Conservation (phyloP, 2,113 vertebrate species). For the Istiophorus platypterus region DNA sequence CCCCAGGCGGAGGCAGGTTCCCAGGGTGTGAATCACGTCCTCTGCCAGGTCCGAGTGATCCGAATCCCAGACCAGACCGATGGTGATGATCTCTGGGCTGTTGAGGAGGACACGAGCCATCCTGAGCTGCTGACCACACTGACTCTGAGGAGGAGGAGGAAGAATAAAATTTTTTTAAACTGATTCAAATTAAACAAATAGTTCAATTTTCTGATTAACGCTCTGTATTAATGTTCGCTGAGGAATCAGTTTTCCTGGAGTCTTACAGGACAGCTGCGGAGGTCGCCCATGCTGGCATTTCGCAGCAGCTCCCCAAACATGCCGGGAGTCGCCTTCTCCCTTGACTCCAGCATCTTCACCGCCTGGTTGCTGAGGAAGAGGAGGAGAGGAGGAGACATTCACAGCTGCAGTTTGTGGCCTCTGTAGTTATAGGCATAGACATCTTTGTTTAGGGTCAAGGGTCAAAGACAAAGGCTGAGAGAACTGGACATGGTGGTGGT, state of each 20-base stretch:
- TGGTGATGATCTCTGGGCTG: slow-evolving; percentile 95
- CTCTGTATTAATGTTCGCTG: not conserved
- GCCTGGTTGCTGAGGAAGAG: slow-evolving; percentile 91
- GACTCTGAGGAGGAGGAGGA: slow-evolving; percentile 85
- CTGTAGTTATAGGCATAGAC: too few relatives aligned
- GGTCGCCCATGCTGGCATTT: slow-evolving; percentile 97
- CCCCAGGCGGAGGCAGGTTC: slow-evolving; percentile 94
- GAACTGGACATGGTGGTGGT: too few relatives aligned
- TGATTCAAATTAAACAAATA: not conserved
- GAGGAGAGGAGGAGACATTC: not conserved
- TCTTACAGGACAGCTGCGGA: slow-evolving; percentile 93
- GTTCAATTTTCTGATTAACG: too few relatives aligned
- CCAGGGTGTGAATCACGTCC: slow-evolving; percentile 96
- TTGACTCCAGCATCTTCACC: slow-evolving; percentile 94
- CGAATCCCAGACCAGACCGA: slow-evolving; percentile 97
- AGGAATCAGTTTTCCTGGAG: not conserved
- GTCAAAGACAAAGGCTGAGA: too few relatives aligned
- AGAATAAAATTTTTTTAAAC: not conserved
- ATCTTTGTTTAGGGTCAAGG: too few relatives aligned
- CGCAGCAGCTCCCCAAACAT: slow-evolving; percentile 96
- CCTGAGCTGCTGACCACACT: slow-evolving; percentile 94
- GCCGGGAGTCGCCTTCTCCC: slow-evolving; percentile 93
- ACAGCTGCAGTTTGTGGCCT: not conserved
- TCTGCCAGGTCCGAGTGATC: slow-evolving; percentile 96
- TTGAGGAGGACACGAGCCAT: slow-evolving; percentile 97